Conservation (phyloP, 2,888 invertebrate genomes). For the Lithophane semibrunnea region DNA sequence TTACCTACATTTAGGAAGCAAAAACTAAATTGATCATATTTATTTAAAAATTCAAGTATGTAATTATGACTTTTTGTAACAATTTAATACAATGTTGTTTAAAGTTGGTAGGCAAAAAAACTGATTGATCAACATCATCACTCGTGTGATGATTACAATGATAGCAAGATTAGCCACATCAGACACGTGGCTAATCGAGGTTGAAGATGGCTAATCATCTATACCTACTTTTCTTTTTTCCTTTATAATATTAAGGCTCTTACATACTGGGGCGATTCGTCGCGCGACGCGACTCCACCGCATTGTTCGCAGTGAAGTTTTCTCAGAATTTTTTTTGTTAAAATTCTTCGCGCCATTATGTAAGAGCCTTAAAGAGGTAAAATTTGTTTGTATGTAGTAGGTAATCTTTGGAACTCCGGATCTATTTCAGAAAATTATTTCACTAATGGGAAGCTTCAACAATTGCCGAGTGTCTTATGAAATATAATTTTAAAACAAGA, state of each 20-base stretch:
- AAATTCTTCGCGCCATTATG: no score
- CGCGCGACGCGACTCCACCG: no score
- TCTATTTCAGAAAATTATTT: background rate
- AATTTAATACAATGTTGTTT: slow-evolving; percentile 15
- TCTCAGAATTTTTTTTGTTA: no score
- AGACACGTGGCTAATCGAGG: background rate
- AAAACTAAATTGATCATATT: slow-evolving; percentile 17
- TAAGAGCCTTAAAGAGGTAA: no score
- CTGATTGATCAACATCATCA: background rate
- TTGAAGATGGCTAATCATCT: background rate
- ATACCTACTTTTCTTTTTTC: no score
- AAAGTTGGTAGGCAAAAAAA: background rate
- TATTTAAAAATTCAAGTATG: slow-evolving; percentile 9
- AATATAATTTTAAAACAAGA: background rate
- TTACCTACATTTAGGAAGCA: background rate
- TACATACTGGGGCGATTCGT: no score
- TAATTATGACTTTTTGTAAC: slow-evolving; percentile 14
- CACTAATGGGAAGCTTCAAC: background rate
- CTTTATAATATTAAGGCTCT: no score
- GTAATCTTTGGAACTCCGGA: background rate
- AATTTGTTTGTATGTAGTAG: no score
- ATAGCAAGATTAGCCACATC: background rate
- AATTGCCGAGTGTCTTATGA: background rate
- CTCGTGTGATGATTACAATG: background rate
- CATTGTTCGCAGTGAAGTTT: no score